Conservation (phyloP, 2,888 invertebrate genomes). For the Caenorhabditis wallacei region DNA sequence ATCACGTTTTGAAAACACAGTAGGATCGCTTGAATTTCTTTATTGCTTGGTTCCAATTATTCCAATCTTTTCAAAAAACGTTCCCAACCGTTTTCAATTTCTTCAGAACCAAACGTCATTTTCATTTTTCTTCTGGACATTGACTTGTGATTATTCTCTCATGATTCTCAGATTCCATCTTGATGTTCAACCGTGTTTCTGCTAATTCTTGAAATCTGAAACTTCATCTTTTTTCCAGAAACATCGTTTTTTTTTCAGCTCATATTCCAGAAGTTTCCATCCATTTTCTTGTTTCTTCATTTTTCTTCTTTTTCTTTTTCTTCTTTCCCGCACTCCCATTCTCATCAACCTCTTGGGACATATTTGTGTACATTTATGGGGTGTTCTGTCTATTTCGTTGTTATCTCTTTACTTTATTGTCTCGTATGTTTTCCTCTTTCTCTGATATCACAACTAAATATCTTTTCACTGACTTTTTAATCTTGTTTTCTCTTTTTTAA, state of each 20-base stretch:
- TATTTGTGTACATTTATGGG: slow-evolving; percentile 61
- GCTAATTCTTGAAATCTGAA: not conserved
- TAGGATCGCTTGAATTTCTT: too few relatives aligned
- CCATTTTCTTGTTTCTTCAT: slow-evolving; percentile 13
- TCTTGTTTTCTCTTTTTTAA: slow-evolving; percentile 25
- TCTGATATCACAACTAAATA: slow-evolving; percentile 24
- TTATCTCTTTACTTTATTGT: slow-evolving; percentile 18
- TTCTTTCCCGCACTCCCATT: slow-evolving; percentile 7
- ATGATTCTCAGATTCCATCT: slow-evolving; percentile 7
- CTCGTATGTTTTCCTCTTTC: not conserved
- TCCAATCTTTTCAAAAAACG: not conserved
- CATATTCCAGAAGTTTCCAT: slow-evolving; percentile 3
- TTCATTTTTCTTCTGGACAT: not conserved
- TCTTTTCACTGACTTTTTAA: slow-evolving; percentile 15
- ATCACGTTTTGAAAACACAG: slow-evolving; percentile 16
- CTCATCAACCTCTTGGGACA: slow-evolving; percentile 50
- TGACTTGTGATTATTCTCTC: not conserved
- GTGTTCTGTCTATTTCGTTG: slow-evolving; percentile 47
- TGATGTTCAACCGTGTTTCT: not conserved
- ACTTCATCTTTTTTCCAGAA: not conserved
- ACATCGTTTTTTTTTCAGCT: slow-evolving; percentile 5
- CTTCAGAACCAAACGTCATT: not conserved
- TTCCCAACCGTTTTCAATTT: not conserved
- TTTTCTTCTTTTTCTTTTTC: slow-evolving; percentile 15
- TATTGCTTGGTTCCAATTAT: too few relatives aligned